Percentiles rank a stretch among this genome's conserved stretches.
Conservation (phyloP, 2,888 invertebrate species). For the Drosophila crucigera region DNA sequence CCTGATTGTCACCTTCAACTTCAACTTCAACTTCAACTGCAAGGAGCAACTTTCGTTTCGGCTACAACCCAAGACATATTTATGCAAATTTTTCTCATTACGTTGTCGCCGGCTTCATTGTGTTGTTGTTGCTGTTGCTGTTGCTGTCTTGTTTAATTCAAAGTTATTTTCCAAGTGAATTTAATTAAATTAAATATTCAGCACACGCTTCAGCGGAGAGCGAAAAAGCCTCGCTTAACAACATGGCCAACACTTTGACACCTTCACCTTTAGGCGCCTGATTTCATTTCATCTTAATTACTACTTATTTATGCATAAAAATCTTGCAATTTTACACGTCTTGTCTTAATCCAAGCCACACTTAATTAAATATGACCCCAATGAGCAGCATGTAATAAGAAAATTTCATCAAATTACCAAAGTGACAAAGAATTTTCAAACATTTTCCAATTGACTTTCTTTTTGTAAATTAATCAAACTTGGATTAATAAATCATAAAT, state of each 20-base stretch:
- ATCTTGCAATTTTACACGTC: constrained; percentile 60
- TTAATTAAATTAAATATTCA: constrained; percentile 80
- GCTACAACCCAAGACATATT: constrained; percentile 67
- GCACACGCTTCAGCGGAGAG: constrained; percentile 59
- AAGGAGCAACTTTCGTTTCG: constrained; percentile 58
- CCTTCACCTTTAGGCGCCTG: constrained; percentile 48
- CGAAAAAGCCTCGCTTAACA: constrained; percentile 12
- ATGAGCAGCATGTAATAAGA: neutral
- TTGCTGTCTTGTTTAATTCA: constrained; percentile 61
- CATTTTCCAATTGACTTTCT: neutral
- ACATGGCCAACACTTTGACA: constrained; percentile 38
- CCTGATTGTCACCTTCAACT: constrained; percentile 56
- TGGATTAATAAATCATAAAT: neutral
- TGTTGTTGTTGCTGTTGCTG: constrained; percentile 29
- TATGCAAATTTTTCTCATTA: constrained; percentile 80
- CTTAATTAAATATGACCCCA: constrained; percentile 19
- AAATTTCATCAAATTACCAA: neutral
- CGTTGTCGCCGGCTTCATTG: constrained; percentile 53
- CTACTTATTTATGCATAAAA: constrained; percentile 46
- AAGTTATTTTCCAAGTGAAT: constrained; percentile 79
- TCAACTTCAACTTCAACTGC: constrained; percentile 3
- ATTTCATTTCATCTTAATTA: constrained; percentile 67
- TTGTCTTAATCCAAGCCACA: constrained; percentile 3
- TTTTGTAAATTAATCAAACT: neutral
- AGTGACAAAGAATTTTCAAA: neutral